These are phyloP conservation scores for Podarcis cretensis DNA, from an alignment of 2,113 vertebrate species.

Conservation along the genomic window DNA sequence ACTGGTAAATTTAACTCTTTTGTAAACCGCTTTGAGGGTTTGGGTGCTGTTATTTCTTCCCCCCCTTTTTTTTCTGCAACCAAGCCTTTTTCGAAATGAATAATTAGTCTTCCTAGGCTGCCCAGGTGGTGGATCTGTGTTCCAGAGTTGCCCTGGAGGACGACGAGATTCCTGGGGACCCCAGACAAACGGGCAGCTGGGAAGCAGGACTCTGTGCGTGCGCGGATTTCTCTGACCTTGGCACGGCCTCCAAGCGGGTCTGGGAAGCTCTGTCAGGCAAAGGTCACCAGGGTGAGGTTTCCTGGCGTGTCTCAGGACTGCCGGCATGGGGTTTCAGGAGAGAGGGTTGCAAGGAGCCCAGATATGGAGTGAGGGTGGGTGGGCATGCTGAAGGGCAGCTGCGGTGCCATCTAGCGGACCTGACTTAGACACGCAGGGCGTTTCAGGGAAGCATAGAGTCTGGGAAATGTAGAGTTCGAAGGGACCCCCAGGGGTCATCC, in stretches of 20 bases:
- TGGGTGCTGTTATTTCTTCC: too few relatives aligned
- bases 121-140: too few relatives aligned
- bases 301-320: not conserved
- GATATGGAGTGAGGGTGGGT: not conserved
- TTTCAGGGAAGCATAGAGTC: too few relatives aligned
- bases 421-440: too few relatives aligned
- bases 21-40: too few relatives aligned
- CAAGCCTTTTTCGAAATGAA: too few relatives aligned
- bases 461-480: too few relatives aligned
- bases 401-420: not conserved
- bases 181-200: too few relatives aligned
- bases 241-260: not conserved
- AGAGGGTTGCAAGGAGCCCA: not conserved
- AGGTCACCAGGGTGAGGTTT: not conserved
- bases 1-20: too few relatives aligned
- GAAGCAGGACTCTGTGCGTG: not conserved
- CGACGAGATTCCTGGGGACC: not conserved
- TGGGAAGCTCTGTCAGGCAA: not conserved
- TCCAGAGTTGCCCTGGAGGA: not conserved
- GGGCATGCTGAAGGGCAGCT: not conserved
- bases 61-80: too few relatives aligned
- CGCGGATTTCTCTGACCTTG: not conserved
- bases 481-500: too few relatives aligned
- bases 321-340: not conserved
- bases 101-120: too few relatives aligned